Evolutionary conservation across 1,140 invertebrate genomes (phyloP).

Genomic region (Panulirus ornatus): DNA sequence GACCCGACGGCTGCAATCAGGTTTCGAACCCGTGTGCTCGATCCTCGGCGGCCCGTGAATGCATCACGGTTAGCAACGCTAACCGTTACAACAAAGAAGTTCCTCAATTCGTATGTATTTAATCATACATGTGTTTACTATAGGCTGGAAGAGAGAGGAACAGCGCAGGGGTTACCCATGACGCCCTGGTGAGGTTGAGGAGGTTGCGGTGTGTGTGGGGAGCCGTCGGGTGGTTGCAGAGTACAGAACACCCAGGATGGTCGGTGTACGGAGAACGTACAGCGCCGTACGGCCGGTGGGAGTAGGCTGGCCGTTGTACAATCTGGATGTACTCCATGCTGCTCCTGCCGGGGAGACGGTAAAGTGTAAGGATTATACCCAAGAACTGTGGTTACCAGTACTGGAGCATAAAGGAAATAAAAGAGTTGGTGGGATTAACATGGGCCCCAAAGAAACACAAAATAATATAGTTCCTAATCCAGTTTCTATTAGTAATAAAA

Average conservation of each 20-base stretch:
- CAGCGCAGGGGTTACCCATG: conserved; percentile 62
- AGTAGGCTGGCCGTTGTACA: conserved; percentile 57
- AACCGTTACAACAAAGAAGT: too few species aligned
- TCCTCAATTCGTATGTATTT: too few species aligned
- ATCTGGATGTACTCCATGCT: conserved; percentile 66
- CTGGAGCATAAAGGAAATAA: too few species aligned
- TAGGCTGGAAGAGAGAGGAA: too few species aligned
- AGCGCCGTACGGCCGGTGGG: conserved; percentile 44
- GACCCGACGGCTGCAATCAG: too few species aligned
- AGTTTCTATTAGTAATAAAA: background rate
- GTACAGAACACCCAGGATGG: conserved; percentile 54
- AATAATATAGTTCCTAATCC: background rate
- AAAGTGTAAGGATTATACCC: background rate
- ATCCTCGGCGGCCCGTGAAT: too few species aligned
- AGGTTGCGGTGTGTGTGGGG: conserved; percentile 51
- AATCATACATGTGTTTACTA: too few species aligned
- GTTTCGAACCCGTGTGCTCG: too few species aligned
- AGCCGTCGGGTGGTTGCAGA: conserved; percentile 62
- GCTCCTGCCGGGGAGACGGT: background rate
- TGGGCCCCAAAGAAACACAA: background rate
- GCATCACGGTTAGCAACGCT: too few species aligned
- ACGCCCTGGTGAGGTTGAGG: conserved; percentile 55
- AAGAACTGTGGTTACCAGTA: background rate
- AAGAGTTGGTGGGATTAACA: background rate
- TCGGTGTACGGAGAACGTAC: conserved; percentile 55